Conservation (phyloP, 2,113 vertebrate species). For the Psammodynastes pulverulentus region DNA sequence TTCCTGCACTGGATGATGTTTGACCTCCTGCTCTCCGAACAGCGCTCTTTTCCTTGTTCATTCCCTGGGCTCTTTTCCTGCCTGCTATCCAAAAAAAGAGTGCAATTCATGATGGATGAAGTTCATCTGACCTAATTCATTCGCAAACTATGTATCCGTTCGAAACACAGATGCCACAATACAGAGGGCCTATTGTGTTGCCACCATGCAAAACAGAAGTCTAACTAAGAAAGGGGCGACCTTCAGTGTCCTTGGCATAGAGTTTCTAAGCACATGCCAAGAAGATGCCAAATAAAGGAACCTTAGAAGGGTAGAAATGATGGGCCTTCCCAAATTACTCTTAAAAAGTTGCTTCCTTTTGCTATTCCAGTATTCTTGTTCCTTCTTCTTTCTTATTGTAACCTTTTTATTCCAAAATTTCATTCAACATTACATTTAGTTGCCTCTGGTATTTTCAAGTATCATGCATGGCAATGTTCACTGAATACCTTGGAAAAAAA, state of each 20-base stretch:
- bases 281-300: conserved; percentile 1
- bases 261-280: background rate
- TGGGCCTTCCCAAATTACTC: background rate
- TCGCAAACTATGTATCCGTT: background rate
- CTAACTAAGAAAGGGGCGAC: conserved; percentile 8
- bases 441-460: conserved; percentile 14
- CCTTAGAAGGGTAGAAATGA: background rate
- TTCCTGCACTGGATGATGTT: conserved; percentile 6
- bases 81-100: conserved; percentile 1
- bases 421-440: conserved; percentile 26
- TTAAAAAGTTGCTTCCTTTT: background rate
- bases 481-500: background rate
- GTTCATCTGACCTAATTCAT: conserved; percentile 26
- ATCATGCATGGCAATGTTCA: background rate
- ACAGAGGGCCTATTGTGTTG: conserved; percentile 14
- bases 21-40: conserved; percentile 25
- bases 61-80: background rate
- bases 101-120: conserved; percentile 6
- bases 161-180: background rate
- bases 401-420: background rate
- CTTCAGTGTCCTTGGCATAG: conserved; percentile 1
- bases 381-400: background rate
- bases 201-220: conserved; percentile 12
- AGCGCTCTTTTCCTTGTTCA: background rate
- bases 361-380: background rate